Percentiles rank a stretch among this genome's conserved stretches.
Evolutionary conservation across 2,113 vertebrate species (phyloP).

Genomic region (Astatotilapia flaviijosephi): DNA sequence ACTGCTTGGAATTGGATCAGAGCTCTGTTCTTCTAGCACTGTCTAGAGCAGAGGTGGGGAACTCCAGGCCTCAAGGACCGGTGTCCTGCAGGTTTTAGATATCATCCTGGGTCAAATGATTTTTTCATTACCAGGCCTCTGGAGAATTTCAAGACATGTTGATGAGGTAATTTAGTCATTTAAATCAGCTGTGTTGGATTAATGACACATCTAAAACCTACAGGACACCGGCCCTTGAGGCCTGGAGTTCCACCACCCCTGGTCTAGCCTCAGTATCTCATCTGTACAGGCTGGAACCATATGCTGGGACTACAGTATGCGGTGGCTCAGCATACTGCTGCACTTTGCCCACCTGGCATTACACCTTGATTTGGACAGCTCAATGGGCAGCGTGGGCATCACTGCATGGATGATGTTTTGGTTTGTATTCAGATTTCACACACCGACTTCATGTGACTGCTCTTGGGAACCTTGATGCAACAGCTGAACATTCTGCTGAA

Average conservation of each 20-base stretch:
- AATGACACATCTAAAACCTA: neutral
- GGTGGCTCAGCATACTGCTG: neutral
- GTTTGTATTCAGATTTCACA: neutral
- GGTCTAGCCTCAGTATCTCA: neutral
- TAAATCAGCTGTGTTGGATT: neutral
- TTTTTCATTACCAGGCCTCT: neutral
- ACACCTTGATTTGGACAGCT: neutral
- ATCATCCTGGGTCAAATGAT: fast-evolving
- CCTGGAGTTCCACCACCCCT: neutral
- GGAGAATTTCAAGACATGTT: neutral
- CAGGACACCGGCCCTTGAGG: fast-evolving
- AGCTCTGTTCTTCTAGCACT: neutral
- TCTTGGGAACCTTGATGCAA: neutral
- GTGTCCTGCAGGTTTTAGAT: neutral
- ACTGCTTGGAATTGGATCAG: neutral
- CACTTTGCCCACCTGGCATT: neutral
- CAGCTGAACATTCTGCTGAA: neutral
- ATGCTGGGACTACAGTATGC: neutral
- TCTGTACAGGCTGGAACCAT: neutral
- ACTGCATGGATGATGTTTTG: neutral
- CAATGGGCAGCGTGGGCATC: neutral
- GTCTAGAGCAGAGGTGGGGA: neutral
- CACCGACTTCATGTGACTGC: neutral
- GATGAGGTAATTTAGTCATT: neutral
- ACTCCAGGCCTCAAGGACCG: neutral